phyloP scores from a whole-genome alignment of 64 coral and sea anemone genomes.

The Montipora sp. region DNA sequence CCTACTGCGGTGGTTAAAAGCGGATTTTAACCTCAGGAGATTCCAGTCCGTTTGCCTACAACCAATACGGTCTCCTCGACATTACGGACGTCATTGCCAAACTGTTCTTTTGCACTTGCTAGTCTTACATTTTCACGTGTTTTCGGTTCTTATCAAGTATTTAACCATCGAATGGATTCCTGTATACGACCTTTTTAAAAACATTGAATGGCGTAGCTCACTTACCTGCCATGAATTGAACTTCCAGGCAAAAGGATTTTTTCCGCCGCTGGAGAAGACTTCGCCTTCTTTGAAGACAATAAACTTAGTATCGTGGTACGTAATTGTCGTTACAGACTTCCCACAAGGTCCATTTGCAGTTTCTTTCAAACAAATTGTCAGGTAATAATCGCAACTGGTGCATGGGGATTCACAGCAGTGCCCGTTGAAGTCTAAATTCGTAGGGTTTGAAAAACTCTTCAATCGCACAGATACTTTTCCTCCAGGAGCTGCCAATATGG shows the following conservation, averaged over 20 bases:
- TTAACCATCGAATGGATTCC: too few species aligned
- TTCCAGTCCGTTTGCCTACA: too few species aligned
- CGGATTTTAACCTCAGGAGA: too few species aligned
- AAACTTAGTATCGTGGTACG: conserved; percentile 65
- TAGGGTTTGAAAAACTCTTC: conserved; percentile 76
- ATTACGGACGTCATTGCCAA: too few species aligned
- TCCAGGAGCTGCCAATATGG: conserved; percentile 15
- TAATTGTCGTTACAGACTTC: conserved; percentile 35
- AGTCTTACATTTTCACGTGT: too few species aligned
- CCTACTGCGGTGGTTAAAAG: too few species aligned
- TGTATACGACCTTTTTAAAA: too few species aligned
- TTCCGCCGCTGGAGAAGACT: conserved; percentile 3
- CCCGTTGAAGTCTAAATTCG: conserved; percentile 50
- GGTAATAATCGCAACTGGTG: conserved; percentile 73
- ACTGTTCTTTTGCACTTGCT: too few species aligned
- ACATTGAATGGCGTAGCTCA: background rate
- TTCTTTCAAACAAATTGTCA: conserved; percentile 68
- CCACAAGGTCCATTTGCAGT: conserved; percentile 26
- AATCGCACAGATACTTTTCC: conserved; percentile 62
- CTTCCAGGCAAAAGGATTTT: conserved; percentile 65
- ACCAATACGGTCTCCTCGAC: too few species aligned
- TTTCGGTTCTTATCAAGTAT: too few species aligned
- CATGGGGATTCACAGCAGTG: conserved; percentile 77
- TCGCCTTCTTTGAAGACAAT: conserved; percentile 70
- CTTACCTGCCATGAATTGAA: conserved; percentile 83